Conservation (phyloP, 2,888 invertebrate species). For the Autographa pulchrina region DNA sequence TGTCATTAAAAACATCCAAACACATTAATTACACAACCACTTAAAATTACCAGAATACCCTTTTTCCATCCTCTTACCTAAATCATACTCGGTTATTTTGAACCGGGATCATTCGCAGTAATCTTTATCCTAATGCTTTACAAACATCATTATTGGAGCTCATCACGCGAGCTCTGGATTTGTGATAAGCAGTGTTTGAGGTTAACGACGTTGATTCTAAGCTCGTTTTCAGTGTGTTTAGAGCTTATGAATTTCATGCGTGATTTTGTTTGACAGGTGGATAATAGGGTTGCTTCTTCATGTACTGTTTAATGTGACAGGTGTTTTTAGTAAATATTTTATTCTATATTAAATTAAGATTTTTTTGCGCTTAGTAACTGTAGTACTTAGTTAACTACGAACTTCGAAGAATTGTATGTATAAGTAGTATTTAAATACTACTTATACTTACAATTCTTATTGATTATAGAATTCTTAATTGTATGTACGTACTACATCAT, state of each 20-base stretch:
- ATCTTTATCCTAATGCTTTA: constrained; percentile 22
- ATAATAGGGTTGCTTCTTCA: not conserved
- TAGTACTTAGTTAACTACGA: no score
- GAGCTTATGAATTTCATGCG: not conserved
- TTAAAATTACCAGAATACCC: constrained; percentile 12
- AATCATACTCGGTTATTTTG: constrained; percentile 11
- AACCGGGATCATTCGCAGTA: constrained; percentile 27
- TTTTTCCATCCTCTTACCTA: constrained; percentile 6
- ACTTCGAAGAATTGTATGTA: no score
- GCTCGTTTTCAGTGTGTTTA: not conserved
- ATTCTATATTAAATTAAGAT: no score
- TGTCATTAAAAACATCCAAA: not conserved
- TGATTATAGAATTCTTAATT: no score
- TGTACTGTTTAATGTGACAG: not conserved
- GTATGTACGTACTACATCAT: no score
- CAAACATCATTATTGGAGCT: constrained; percentile 36
- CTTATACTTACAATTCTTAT: no score
- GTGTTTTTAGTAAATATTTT: no score
- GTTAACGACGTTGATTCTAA: constrained; percentile 12
- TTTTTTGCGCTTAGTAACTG: no score
- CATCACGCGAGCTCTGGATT: constrained; percentile 29
- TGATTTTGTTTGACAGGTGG: not conserved
- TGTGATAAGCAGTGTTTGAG: constrained; percentile 18
- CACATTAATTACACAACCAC: not conserved
- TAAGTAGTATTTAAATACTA: no score